Percentiles rank a stretch among this genome's conserved stretches.
phyloP scores from a whole-genome alignment of 2,113 vertebrate species.

The Pseudorectes ferrugineus region DNA sequence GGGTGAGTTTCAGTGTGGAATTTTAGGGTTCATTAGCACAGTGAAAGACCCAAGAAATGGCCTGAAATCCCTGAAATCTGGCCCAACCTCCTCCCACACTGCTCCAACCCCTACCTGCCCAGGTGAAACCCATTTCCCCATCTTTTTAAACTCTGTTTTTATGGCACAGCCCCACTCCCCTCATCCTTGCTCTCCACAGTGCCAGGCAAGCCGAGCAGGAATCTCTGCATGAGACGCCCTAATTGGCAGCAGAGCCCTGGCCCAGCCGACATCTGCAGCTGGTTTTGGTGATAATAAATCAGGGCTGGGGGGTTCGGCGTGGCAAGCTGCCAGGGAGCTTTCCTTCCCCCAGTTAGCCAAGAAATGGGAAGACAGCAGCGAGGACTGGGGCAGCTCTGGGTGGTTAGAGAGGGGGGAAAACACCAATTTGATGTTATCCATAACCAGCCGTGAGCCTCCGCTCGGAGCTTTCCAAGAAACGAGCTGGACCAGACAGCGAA shows the following conservation, averaged over 20 bases:
- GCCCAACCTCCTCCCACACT: background rate
- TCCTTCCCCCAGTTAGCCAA: conserved; percentile 29
- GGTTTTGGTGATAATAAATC: conserved; percentile 89
- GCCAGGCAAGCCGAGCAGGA: conserved; percentile 46
- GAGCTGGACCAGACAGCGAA: background rate
- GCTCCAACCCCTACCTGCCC: background rate
- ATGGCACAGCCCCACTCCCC: background rate
- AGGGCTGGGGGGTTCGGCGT: conserved; percentile 37
- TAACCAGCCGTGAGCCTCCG: background rate
- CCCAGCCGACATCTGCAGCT: conserved; percentile 84
- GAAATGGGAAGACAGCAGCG: background rate
- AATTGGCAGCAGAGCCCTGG: conserved; percentile 84
- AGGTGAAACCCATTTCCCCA: background rate
- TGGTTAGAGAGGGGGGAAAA: background rate
- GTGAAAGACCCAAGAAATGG: background rate
- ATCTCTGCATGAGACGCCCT: conserved; percentile 81
- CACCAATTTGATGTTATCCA: rapidly evolving
- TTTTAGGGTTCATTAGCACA: background rate
- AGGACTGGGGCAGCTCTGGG: background rate
- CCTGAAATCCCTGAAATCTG: background rate
- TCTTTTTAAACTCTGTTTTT: background rate
- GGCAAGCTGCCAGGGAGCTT: conserved; percentile 45
- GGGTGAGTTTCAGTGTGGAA: background rate
- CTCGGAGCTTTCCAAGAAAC: background rate
- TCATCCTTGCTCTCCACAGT: background rate